Base-by-base conservation (phyloP, 2,888 invertebrate species). In the Pristionchus exspectatus region DNA sequence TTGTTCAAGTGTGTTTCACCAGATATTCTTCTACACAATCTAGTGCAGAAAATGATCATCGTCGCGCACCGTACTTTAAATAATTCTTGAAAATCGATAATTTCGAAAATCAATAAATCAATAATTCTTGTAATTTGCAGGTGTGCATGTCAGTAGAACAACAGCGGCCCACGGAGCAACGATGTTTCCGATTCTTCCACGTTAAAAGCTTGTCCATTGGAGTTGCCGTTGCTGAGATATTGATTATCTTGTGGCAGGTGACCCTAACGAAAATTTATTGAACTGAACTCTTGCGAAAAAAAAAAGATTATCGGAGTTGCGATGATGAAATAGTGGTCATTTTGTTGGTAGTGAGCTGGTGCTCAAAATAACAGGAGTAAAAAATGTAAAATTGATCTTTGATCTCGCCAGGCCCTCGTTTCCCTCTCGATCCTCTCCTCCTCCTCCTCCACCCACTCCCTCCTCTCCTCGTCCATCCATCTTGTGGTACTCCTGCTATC, bases 71-170 rank as follows among this genome's bases (percentile, higher is more conserved):
- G 56, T 16, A n/a, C n/a, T n/a, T n/a, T n/a, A n/a, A 56, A 16
- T 56, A 16, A 12, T 16, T 56, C 18, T 12, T 56, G 16, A 16
- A 16, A 56, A 10, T 54, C 54, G 54, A 14, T 54, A 77, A 77
- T n/a, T n/a, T 81, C 38, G 3, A 44, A 24, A 81, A 30, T 50
- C 12, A 83, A 12, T 83, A 27, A 83, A 83, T 54, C 54, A 83
- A 83, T 30, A 33, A 59, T 44, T 44, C 7, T 54, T 83, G 56
- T 16, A 44, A 54, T 18, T 85, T 85, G 84, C 30, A 87, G 87
- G 87, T 87, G 87, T 87, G 87, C 54, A 87, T 87, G 87, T 66
- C 87, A 38, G 44, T 54, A 50, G 63, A 66, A 27, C 69, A 59
- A 69, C 63, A 50, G 21, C 50, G 66, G 18, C 66, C 66, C 14